phyloP scores from a whole-genome alignment of 2,113 vertebrate species.

The Tinamus guttatus region DNA sequence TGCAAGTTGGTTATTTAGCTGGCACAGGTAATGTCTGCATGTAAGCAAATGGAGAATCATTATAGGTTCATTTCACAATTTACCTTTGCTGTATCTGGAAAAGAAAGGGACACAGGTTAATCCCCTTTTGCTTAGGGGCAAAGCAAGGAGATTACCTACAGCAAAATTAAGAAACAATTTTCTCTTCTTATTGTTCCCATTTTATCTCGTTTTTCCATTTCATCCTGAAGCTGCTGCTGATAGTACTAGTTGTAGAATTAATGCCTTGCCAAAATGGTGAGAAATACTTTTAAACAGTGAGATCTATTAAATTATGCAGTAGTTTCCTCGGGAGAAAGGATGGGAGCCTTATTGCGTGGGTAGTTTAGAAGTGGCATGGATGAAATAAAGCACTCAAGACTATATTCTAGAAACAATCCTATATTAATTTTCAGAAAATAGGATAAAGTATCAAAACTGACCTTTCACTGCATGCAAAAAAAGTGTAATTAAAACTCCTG shows the following conservation, averaged over 20 bases:
- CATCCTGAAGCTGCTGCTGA: conserved; percentile 32
- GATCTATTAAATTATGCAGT: conserved; percentile 52
- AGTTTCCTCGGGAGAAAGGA: conserved; percentile 1
- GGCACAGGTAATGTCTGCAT: background rate
- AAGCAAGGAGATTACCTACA: background rate
- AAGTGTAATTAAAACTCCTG: background rate
- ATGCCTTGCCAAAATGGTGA: conserved; percentile 41
- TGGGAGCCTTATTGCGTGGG: background rate
- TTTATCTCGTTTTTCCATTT: conserved; percentile 49
- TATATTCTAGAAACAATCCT: background rate
- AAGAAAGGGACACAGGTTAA: conserved; percentile 14
- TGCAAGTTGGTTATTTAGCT: background rate
- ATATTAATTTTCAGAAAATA: background rate
- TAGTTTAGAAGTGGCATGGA: background rate
- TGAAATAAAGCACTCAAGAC: background rate
- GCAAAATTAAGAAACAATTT: conserved; percentile 49
- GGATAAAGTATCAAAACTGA: background rate
- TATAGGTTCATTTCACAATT: conserved; percentile 1
- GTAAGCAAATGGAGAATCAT: conserved; percentile 2
- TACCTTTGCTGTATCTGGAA: background rate
- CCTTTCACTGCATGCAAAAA: background rate
- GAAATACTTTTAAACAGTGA: conserved; percentile 30
- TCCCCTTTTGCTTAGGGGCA: background rate
- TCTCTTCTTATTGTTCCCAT: conserved; percentile 16
- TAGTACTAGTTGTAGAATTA: conserved; percentile 26